Percentiles rank a stretch among this genome's conserved stretches.
Conservation (phyloP, 2,113 vertebrate species). For the Phycodurus eques region DNA sequence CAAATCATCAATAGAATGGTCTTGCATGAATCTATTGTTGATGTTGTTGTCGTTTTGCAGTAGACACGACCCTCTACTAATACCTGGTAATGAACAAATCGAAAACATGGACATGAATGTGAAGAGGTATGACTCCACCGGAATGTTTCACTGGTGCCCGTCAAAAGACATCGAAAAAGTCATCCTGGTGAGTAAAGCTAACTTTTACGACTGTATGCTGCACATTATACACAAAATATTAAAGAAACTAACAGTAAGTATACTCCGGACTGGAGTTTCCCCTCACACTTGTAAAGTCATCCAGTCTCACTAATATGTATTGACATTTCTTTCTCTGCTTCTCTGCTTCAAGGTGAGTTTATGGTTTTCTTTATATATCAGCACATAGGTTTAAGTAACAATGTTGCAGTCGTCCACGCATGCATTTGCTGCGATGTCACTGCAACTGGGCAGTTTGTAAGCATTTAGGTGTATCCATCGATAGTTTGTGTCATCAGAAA, state of each 20-base stretch:
- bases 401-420: constrained; percentile 29
- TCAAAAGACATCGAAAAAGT: constrained; percentile 98
- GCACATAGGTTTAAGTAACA: constrained; percentile 27
- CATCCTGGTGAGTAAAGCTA: constrained; percentile 85
- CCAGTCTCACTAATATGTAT: constrained; percentile 63
- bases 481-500: constrained; percentile 10
- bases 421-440: constrained; percentile 41
- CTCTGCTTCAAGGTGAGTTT: constrained; percentile 72
- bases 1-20: not conserved
- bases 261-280: constrained; percentile 36
- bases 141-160: constrained; percentile 99
- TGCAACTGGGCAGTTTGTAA: constrained; percentile 44
- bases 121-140: constrained; percentile 98
- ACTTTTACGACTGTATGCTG: not conserved
- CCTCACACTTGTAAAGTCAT: constrained; percentile 31
- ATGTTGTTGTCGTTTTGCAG: constrained; percentile 39
- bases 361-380: constrained; percentile 40
- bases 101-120: constrained; percentile 98
- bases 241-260: constrained; percentile 32
- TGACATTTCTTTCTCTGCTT: constrained; percentile 69
- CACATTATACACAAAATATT: not conserved
- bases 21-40: not conserved
- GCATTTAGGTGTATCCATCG: constrained; percentile 25
- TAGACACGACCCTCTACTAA: constrained; percentile 94
- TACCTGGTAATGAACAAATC: constrained; percentile 94